Evolutionary conservation across 1,140 invertebrate genomes (phyloP), one percentile per base, ranked within the genome.

Genomic region (Drosophila quadrilineata): DNA sequence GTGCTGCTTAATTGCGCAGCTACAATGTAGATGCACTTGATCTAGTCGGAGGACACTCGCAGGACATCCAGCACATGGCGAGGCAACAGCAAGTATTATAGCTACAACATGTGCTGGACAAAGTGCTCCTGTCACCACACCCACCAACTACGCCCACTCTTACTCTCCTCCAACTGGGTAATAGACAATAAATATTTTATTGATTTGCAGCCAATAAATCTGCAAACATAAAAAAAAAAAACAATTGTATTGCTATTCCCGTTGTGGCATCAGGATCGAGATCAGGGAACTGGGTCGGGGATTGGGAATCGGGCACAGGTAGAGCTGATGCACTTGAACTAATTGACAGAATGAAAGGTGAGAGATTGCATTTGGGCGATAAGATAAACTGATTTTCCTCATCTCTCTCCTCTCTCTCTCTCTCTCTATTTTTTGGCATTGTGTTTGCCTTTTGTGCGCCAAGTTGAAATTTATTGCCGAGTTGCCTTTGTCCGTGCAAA

Each of bases 291-390:
- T n/a, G n/a, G n/a, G n/a, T n/a, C n/a, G n/a, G 31, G 35, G 26
- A 40, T 31, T 36, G 40, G 48, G n/a, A 29, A 54, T 29, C 45
- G 53, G 40, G 4, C 31, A 22, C 52, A 46, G 57, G 58, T 50
- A 70, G 26, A 28, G 43, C 19, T 29, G 21, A 41, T 58, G 74
- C 80, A 79, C 79, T 84, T 84, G 79, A 84, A 84, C 79, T 84
- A 84, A 84, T 84, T 84, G 79, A 84, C 79, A 71, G 75, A 52
- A 56, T 84, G 79, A 84, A 86, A 84, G 79, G 80, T 84, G 79
- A 79, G 77, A 85, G 79, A 84, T 84, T 62, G 79, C 79, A 85
- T 76, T 79, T 71, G 60, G 33, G 70, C 62, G 79, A 84, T 84
- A 84, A 84, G 56, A 79, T 43, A 65, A 76, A 68, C 59, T 63